phyloP scores from a whole-genome alignment of 2,113 vertebrate genomes.

The Miniopterus natalensis region DNA sequence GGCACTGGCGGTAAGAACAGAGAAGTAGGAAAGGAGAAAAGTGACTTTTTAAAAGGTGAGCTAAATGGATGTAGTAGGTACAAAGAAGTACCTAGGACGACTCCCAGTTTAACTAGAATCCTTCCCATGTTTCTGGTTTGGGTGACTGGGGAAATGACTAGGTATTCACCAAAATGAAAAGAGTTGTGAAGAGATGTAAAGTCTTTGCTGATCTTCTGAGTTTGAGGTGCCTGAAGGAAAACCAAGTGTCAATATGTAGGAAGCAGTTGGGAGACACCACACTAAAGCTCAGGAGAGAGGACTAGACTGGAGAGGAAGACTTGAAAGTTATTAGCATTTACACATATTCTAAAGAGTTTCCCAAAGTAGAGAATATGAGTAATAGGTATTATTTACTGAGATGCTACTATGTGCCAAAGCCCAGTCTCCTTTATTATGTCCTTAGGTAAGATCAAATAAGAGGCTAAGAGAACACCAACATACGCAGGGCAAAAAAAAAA shows the following conservation, averaged over 20 bases:
- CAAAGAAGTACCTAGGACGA: neutral
- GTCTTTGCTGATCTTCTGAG: neutral
- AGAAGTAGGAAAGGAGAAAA: neutral
- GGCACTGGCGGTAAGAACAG: neutral
- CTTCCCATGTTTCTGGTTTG: conserved; percentile 2
- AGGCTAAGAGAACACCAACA: neutral
- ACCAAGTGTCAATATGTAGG: conserved; percentile 1
- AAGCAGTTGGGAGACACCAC: neutral
- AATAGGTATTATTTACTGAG: conserved; percentile 7
- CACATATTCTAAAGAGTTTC: neutral
- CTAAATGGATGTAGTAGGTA: neutral
- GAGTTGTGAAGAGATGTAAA: neutral
- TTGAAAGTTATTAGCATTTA: neutral
- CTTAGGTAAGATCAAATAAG: conserved; percentile 12
- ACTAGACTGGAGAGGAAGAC: neutral
- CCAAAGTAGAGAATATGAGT: conserved; percentile 11
- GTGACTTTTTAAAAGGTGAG: neutral
- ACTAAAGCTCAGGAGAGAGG: neutral
- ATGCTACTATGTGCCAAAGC: neutral
- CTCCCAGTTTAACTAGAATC: neutral
- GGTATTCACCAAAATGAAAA: conserved; percentile 6
- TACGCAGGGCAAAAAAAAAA: neutral
- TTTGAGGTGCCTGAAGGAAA: neutral
- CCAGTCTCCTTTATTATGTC: neutral
- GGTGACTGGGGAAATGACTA: neutral